Base-by-base conservation (phyloP, 1,140 invertebrate genomes). In the Drosophila sulfurigaster region DNA sequence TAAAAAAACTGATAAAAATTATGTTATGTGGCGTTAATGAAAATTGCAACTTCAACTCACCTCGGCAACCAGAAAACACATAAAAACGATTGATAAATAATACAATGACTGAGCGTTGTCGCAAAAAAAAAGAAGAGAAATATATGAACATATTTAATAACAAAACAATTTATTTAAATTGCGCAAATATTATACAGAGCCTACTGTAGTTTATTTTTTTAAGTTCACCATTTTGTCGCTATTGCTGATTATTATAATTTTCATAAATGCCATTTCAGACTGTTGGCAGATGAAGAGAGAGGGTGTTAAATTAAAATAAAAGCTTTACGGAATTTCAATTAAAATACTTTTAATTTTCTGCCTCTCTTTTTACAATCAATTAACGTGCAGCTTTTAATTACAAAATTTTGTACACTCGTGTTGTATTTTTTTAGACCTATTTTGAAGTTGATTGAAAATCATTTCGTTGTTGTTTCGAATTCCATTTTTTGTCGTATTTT, bases 1-100 rank as follows among this genome's bases (percentile, higher is more conserved):
- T 43, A 56, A 54, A 30, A 73, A 56, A 68, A 57, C 58, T 54
- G 74, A 63, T 79, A 79, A 82, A 81, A 86, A 76, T 79, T 75
- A 75, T 86, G 68, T 79, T 73, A 76, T 86, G 60, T 79, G 70
- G 75, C 74, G 79, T 86, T 79, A 73, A 82, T 87, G 79, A 73
- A 79, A 87, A 87, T 87, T 79, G 79, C 75, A 76, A 87, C 82
- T 82, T 79, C 71, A 75, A 62, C 51, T 52, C 45, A 25, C 46
- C 38, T 25, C 10, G 13, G 32, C 30, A 48, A 48, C 25, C 15
- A 43, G 15, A 57, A 59, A 48, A 48, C 3, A 25, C 16, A 20
- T 5, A 58, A 49, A 62, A 54, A 41, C 13, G 16, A 28, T 51
- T 10, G n/a, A 57, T 38, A 41, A 67, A 52, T 43, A 52, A 52